A percentile compares a stretch with the other conserved stretches of the same genome.
phyloP scores from a whole-genome alignment of 2,888 invertebrate genomes.

The Hartigia nigra region DNA sequence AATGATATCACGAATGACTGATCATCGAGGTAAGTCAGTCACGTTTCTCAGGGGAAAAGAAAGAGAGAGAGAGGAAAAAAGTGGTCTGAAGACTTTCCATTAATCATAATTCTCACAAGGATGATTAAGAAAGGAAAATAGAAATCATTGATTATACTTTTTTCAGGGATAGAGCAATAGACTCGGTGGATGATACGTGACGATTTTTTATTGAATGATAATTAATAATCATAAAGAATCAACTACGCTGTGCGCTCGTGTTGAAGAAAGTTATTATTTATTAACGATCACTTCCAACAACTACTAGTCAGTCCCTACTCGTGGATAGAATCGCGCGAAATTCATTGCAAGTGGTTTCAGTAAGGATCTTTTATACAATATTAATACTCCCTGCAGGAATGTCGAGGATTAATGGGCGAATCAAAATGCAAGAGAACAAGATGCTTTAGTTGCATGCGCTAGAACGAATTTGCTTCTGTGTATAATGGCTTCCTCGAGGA shows the following conservation, averaged over 20 bases:
- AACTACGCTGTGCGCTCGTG: background rate
- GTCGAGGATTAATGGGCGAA: background rate
- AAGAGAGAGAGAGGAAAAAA: background rate
- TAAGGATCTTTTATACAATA: background rate
- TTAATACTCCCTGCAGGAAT: background rate
- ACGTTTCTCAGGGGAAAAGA: background rate
- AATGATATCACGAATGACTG: background rate
- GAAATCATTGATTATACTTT: background rate
- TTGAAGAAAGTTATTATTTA: background rate
- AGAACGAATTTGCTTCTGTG: constrained; percentile 53
- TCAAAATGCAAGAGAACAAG: constrained; percentile 4
- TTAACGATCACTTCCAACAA: constrained; percentile 53
- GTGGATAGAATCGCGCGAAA: constrained; percentile 10
- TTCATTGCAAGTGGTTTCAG: background rate
- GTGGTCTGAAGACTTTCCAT: constrained; percentile 6
- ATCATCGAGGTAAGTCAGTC: background rate
- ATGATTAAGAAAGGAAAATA: background rate
- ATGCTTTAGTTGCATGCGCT: constrained; percentile 60
- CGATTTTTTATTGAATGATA: background rate
- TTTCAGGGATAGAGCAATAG: constrained; percentile 1
- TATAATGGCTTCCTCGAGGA: constrained; percentile 45
- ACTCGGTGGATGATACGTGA: background rate
- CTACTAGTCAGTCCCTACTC: constrained; percentile 64
- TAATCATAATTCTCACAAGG: constrained; percentile 3
- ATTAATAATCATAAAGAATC: background rate